Evolutionary conservation across 1,140 invertebrate genomes (phyloP).

Genomic region (Calliopsis andreniformis): DNA sequence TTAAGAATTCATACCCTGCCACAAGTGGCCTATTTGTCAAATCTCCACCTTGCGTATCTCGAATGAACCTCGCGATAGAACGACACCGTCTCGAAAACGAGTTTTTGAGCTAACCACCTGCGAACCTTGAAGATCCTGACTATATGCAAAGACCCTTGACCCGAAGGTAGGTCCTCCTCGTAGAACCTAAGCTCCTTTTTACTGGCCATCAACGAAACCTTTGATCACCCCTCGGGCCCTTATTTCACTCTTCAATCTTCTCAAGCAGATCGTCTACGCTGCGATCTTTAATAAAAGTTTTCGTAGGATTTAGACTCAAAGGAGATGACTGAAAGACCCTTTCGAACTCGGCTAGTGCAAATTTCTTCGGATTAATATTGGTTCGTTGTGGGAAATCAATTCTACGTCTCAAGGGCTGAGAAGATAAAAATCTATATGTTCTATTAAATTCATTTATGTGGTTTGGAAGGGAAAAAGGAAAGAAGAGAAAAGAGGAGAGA

Average conservation of each 20-base stretch:
- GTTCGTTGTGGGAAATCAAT: background rate
- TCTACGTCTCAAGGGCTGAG: background rate
- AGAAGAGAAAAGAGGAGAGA: too few relatives aligned
- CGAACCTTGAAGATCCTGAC: background rate
- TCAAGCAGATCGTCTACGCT: background rate
- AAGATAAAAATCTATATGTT: too few relatives aligned
- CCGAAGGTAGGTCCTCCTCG: background rate
- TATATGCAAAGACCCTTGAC: background rate
- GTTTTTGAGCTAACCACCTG: background rate
- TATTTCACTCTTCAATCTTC: background rate
- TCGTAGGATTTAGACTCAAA: background rate
- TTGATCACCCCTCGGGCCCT: conserved; percentile 19
- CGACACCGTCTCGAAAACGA: background rate
- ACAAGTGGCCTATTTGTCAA: background rate
- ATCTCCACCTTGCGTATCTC: background rate
- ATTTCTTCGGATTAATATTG: background rate
- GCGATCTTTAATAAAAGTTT: conserved; percentile 30
- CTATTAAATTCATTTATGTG: too few relatives aligned
- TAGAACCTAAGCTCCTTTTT: conserved; percentile 13
- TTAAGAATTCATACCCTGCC: too few relatives aligned
- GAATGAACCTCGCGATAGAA: too few relatives aligned
- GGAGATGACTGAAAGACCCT: conserved; percentile 1
- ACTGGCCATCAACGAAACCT: conserved; percentile 17
- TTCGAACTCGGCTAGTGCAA: background rate
- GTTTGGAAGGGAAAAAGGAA: too few relatives aligned